These are phyloP conservation scores for Trichonephila clavata DNA, from an alignment of 1,140 invertebrate species.

Conservation along the genomic window DNA sequence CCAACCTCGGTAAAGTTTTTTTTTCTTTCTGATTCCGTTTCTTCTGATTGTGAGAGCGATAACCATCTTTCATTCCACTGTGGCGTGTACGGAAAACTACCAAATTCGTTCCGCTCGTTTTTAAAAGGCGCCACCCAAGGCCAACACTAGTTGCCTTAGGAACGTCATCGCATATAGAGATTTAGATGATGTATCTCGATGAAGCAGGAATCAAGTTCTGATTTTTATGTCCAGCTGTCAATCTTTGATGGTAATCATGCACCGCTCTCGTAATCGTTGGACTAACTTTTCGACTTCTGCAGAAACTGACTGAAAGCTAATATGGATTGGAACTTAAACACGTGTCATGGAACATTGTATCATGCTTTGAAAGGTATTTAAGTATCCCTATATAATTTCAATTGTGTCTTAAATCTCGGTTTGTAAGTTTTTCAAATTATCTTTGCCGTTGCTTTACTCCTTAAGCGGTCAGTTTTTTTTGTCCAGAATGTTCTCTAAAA, in stretches of 20 bases:
- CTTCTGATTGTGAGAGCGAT: conserved; percentile 21
- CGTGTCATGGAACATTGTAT: too few species aligned
- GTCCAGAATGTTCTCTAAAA: too few species aligned
- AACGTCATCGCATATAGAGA: background rate
- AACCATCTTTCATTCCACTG: background rate
- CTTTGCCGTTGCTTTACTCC: too few species aligned
- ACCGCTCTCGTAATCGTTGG: background rate
- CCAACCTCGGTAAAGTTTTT: background rate
- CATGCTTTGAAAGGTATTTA: too few species aligned
- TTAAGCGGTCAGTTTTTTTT: too few species aligned
- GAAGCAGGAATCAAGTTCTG: background rate
- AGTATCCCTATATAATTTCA: too few species aligned
- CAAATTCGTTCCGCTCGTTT: conserved; percentile 57
- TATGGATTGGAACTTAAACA: too few species aligned
- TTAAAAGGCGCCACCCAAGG: conserved; percentile 53
- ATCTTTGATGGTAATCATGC: background rate
- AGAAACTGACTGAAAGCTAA: too few species aligned
- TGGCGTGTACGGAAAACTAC: conserved; percentile 37
- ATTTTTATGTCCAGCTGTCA: background rate
- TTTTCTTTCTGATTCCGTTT: conserved; percentile 22
- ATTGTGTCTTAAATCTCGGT: too few species aligned
- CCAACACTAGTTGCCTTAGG: background rate
- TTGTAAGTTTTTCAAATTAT: too few species aligned
- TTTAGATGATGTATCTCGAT: background rate
- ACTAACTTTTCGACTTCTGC: background rate